Conservation (phyloP, 2,113 vertebrate genomes). For the Atlantisia rogersi region DNA sequence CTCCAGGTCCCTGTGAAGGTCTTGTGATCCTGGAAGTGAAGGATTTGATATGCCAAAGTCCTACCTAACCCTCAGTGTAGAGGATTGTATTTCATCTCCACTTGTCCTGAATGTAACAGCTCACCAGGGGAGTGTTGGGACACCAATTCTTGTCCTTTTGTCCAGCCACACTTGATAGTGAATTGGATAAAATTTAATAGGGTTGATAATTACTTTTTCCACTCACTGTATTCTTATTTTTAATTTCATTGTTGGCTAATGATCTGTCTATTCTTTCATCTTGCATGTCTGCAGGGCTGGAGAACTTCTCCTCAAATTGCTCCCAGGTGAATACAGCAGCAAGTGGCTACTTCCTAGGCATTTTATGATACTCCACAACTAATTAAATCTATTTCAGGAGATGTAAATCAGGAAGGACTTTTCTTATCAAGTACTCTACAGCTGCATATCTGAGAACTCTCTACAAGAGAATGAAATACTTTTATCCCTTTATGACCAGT, state of each 20-base stretch:
- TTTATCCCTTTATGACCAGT: background rate
- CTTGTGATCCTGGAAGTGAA: background rate
- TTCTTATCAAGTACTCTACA: background rate
- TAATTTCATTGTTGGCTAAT: constrained; percentile 66
- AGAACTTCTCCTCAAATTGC: background rate
- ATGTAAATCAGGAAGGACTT: constrained; percentile 11
- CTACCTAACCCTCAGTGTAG: background rate
- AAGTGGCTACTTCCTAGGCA: constrained; percentile 41
- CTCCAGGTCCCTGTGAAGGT: background rate
- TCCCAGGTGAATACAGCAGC: constrained; percentile 24
- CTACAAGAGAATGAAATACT: background rate
- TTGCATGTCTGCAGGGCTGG: background rate
- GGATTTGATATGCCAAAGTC: background rate
- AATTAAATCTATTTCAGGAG: constrained; percentile 40
- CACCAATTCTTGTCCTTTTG: background rate
- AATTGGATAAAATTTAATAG: constrained; percentile 29
- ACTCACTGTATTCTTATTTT: constrained; percentile 33
- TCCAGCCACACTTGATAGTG: background rate
- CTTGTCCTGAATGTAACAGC: background rate
- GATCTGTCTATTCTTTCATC: constrained; percentile 54
- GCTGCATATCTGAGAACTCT: constrained; percentile 1
- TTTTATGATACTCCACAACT: constrained; percentile 10
- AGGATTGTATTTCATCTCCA: background rate
- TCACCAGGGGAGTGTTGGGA: background rate
- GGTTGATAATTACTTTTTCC: constrained; percentile 36